These are phyloP conservation scores for Panopea generosa DNA, from an alignment of 2,888 invertebrate species.

Conservation along the genomic window DNA sequence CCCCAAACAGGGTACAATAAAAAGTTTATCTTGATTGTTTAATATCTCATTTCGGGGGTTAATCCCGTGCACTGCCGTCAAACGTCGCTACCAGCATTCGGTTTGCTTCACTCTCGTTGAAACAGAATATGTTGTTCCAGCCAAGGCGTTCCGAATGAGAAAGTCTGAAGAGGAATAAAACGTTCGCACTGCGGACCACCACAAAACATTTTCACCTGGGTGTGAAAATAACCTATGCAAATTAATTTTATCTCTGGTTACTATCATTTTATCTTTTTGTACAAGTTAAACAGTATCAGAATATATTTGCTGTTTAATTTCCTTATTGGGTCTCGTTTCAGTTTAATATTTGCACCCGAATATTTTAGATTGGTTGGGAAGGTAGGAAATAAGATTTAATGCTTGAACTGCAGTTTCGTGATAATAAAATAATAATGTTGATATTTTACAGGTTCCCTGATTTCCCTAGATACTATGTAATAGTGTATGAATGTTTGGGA, in stretches of 20 bases:
- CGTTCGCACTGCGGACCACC: conserved; percentile 38
- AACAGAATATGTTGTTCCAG: conserved; percentile 34
- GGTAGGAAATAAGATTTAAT: background rate
- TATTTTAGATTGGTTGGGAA: conserved; percentile 22
- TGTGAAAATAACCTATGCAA: conserved; percentile 59
- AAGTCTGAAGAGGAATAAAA: conserved; percentile 25
- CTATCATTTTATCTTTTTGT: conserved; percentile 54
- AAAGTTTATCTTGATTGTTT: conserved; percentile 14
- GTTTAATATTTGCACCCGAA: conserved; percentile 42
- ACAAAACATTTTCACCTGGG: conserved; percentile 25
- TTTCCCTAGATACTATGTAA: no score
- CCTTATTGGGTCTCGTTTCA: conserved; percentile 36
- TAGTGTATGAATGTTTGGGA: no score
- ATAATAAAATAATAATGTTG: no score
- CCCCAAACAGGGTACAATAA: no score
- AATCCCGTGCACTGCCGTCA: conserved; percentile 48
- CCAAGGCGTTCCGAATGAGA: conserved; percentile 48
- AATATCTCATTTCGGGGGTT: conserved; percentile 49
- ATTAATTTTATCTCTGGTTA: conserved; percentile 40
- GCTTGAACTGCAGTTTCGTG: background rate
- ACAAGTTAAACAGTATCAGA: conserved; percentile 40
- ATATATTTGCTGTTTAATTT: conserved; percentile 44
- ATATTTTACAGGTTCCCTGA: no score
- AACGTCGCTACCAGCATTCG: conserved; percentile 32
- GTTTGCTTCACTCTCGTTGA: conserved; percentile 30